Conservation (phyloP, 2,888 invertebrate genomes). For the Anagyrus pseudococci region DNA sequence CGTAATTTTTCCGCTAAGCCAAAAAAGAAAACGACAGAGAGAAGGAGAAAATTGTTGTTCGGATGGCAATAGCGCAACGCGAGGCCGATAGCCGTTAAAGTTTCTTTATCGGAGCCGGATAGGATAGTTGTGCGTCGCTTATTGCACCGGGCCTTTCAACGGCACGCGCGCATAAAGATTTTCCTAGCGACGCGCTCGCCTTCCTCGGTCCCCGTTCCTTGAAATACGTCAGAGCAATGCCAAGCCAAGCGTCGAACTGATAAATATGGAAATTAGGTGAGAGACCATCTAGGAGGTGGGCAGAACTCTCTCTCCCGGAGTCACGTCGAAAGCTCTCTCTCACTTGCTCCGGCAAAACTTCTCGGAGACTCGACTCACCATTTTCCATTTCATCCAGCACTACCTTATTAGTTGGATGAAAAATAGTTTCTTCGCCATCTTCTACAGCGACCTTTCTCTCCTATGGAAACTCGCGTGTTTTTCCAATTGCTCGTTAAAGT, state of each 20-base stretch:
- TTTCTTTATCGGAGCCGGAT: neutral
- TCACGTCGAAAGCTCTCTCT: constrained; percentile 4
- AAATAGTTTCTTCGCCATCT: constrained; percentile 3
- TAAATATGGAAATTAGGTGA: constrained; percentile 36
- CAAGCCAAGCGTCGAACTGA: constrained; percentile 21
- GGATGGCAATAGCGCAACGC: neutral
- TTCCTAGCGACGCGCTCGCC: too few relatives aligned
- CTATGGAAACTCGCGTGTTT: neutral
- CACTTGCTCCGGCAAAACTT: neutral
- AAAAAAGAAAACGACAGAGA: too few relatives aligned
- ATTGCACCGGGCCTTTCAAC: constrained; percentile 8
- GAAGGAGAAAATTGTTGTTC: too few relatives aligned
- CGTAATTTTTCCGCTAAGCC: too few relatives aligned
- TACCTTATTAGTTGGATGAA: constrained; percentile 30
- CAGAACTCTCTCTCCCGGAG: neutral
- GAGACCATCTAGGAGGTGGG: constrained; percentile 4
- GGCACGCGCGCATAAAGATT: constrained; percentile 23
- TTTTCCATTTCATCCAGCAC: neutral
- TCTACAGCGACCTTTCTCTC: neutral
- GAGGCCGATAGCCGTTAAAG: neutral
- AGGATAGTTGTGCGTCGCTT: neutral
- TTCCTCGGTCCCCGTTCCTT: neutral
- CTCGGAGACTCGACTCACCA: neutral
- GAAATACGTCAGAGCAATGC: constrained; percentile 12
- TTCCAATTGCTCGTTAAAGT: constrained; percentile 4